Conservation (phyloP, 2,888 invertebrate genomes). For the Plebejus melissa region DNA sequence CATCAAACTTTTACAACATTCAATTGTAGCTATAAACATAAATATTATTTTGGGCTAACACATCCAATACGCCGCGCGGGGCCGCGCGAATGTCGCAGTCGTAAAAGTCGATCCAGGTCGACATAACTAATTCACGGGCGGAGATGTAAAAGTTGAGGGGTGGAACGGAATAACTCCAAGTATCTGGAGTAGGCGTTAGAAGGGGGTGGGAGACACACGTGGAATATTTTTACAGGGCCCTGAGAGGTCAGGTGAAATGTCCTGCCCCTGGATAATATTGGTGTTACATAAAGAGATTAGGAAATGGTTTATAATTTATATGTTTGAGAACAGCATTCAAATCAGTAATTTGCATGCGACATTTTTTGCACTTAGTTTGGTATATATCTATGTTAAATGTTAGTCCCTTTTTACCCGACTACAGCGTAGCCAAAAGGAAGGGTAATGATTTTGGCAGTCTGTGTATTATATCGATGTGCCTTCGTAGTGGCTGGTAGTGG, state of each 20-base stretch:
- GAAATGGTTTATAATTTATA: background rate
- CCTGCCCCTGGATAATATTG: background rate
- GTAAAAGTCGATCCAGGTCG: constrained; percentile 6
- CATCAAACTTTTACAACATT: background rate
- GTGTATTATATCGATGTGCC: too few species aligned
- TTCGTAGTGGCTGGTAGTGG: too few species aligned
- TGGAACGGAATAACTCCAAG: background rate
- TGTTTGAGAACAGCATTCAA: too few species aligned
- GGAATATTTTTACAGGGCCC: background rate
- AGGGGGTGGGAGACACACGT: background rate
- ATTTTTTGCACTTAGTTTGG: too few species aligned
- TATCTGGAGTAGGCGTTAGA: background rate
- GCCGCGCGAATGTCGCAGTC: background rate
- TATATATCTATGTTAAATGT: too few species aligned
- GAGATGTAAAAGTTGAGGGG: background rate
- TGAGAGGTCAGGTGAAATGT: background rate
- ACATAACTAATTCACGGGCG: constrained; percentile 1
- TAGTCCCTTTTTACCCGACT: background rate
- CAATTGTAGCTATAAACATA: background rate
- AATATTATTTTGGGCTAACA: background rate
- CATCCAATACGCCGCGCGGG: background rate
- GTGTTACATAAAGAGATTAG: background rate
- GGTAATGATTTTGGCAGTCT: background rate
- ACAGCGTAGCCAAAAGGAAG: background rate
- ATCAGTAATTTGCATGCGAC: too few species aligned